Conservation (phyloP, 2,113 vertebrate species). For the Marcusenius ussheri region DNA sequence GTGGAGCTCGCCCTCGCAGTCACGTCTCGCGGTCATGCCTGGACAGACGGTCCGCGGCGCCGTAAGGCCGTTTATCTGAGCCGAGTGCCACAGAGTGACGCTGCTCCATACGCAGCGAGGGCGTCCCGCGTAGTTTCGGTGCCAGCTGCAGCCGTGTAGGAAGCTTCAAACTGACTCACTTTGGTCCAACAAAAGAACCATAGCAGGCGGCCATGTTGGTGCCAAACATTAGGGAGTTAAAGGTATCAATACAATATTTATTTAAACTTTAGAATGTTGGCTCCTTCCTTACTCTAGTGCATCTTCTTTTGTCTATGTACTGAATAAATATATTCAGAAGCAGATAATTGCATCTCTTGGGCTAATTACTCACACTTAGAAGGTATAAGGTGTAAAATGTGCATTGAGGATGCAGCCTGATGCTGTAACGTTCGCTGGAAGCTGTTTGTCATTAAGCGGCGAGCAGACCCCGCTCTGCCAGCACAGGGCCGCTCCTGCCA, state of each 20-base stretch:
- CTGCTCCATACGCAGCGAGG: not conserved
- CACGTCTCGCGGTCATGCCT: not conserved
- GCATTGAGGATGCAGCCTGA: not conserved
- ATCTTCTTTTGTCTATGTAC: not conserved
- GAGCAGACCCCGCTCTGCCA: not conserved
- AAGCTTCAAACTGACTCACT: not conserved
- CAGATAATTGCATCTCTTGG: not conserved
- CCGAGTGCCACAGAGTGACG: not conserved
- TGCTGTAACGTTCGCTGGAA: not conserved
- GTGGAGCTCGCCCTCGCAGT: not conserved
- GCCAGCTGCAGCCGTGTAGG: not conserved
- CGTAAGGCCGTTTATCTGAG: not conserved
- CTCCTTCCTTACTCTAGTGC: not conserved
- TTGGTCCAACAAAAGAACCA: not conserved
- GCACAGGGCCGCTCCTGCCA: not conserved
- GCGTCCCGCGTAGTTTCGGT: not conserved
- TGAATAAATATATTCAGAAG: conserved; percentile 1
- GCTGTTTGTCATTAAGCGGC: not conserved
- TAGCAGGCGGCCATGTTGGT: not conserved
- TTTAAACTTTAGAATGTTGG: not conserved
- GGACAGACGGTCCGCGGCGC: not conserved
- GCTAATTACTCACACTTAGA: not conserved
- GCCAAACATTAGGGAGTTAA: not conserved
- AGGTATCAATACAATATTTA: not conserved
- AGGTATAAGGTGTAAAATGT: not conserved